Conservation (phyloP, 2,113 vertebrate species). For the Donacobius atricapilla region DNA sequence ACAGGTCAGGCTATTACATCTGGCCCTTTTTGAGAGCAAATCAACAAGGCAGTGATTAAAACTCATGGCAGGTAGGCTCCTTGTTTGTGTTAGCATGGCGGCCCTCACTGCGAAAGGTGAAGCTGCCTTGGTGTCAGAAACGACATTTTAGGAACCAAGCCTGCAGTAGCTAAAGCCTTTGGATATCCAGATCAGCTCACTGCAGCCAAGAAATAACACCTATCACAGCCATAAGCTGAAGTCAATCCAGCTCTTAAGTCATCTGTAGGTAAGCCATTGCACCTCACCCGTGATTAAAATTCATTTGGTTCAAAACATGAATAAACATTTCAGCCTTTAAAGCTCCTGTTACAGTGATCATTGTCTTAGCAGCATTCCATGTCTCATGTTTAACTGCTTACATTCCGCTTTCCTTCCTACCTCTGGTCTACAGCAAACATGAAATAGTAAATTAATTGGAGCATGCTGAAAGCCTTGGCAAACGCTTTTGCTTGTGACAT, state of each 20-base stretch:
- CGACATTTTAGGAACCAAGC: not conserved
- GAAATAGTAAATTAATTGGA: conserved; percentile 37
- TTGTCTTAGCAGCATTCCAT: not conserved
- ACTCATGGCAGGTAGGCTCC: not conserved
- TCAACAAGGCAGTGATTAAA: not conserved
- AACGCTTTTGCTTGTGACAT: conserved; percentile 12
- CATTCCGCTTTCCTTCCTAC: not conserved
- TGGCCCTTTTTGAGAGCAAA: not conserved
- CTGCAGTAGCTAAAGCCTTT: not conserved
- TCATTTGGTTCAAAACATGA: not conserved
- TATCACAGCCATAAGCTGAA: not conserved
- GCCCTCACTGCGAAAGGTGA: not conserved
- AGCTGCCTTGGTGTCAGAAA: not conserved
- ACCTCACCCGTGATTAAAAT: not conserved
- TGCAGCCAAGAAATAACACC: not conserved
- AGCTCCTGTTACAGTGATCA: not conserved
- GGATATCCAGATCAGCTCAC: not conserved
- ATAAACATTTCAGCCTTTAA: not conserved
- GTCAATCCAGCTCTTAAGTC: not conserved
- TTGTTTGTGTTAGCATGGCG: not conserved
- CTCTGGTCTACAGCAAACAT: not conserved
- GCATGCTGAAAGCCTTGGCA: conserved; percentile 7
- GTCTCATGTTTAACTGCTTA: not conserved
- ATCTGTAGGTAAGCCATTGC: not conserved
- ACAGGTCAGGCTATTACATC: not conserved